Evolutionary conservation across 2,113 vertebrate genomes (phyloP), one percentile per base, ranked within the genome.

Genomic region (Polypterus bichir): DNA sequence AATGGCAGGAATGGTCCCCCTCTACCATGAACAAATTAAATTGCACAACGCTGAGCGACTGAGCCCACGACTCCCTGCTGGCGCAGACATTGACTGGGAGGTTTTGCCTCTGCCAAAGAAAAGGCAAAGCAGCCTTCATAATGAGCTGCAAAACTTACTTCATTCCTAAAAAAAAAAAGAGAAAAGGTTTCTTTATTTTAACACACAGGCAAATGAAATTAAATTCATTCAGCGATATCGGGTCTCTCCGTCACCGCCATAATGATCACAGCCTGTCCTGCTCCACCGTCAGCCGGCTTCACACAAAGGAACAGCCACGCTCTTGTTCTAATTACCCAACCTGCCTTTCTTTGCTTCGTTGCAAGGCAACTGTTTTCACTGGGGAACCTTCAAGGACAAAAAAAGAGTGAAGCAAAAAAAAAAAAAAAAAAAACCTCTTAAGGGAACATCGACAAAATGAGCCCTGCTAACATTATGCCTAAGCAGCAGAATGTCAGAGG

Each of bases 271-370:
- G 44, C 65, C 75, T 77, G 77, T 76, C 61, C 70, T 67, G 63
- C 68, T 69, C 55, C 62, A 69, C 70, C 66, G 66, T 70, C 71
- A 78, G 60, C 49, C 66, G 62, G 44, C 59, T 59, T 68, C 59
- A 67, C 66, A 64, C 60, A 44, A 48, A 75, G 62, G 71, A 79
- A 74, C 47, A 60, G 54, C 66, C 68, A 68, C 27, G 27, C 64
- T 76, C 65, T 61, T 65, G 4, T 62, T 73, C 68, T 88, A 87
- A 91, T 88, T 86, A 82, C 71, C 77, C 73, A 68, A 62, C 72
- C 80, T 70, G 70, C 71, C 69, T 66, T 68, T 66, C 73, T 59
- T 68, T 6, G 46, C 61, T 53, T 70, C 65, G 69, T 64, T 74
- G 51, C 67, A 72, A 63, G 76, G 68, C 65, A 80, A 83, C 72